Percentiles rank a stretch among this genome's conserved stretches.
Conservation (phyloP, 1,140 invertebrate species). For the Micrasema longulum region DNA sequence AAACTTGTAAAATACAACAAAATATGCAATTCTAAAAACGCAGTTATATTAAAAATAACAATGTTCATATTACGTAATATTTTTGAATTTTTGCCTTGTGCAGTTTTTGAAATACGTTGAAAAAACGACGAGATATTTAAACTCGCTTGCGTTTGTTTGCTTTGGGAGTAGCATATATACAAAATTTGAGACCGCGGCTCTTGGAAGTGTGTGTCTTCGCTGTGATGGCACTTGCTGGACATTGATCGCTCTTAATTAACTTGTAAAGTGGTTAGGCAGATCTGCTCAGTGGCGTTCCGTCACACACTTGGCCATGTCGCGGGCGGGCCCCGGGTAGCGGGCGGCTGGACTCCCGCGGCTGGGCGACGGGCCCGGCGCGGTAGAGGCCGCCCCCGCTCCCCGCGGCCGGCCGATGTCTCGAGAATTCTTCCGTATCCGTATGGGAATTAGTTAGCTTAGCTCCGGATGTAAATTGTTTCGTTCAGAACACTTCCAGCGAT, state of each 20-base stretch:
- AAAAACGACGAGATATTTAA: no score
- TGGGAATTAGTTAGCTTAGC: slow-evolving; percentile 53
- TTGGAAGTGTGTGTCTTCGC: no score
- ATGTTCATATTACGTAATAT: no score
- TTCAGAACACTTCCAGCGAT: slow-evolving; percentile 54
- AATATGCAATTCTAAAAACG: no score
- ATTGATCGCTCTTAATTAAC: slow-evolving; percentile 52
- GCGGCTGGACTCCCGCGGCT: slow-evolving; percentile 45
- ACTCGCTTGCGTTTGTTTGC: no score
- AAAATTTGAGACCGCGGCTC: no score
- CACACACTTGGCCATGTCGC: slow-evolving; percentile 44
- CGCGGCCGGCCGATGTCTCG: slow-evolving; percentile 40
- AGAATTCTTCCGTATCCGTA: slow-evolving; percentile 45
- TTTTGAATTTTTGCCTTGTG: no score
- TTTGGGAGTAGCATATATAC: no score
- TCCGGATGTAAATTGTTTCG: slow-evolving; percentile 54
- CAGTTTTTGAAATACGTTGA: no score
- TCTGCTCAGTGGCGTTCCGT: slow-evolving; percentile 54
- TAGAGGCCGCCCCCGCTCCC: slow-evolving; percentile 46
- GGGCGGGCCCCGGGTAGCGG: slow-evolving; percentile 43
- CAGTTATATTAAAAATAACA: no score
- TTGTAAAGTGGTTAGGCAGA: slow-evolving; percentile 52
- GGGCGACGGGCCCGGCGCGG: slow-evolving; percentile 23
- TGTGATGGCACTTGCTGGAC: slow-evolving; percentile 55
- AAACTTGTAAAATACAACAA: no score